Percentiles rank a stretch among this genome's conserved stretches.
Conservation (phyloP, 2,797 vertebrate species). For the Gastrophryne carolinensis region DNA sequence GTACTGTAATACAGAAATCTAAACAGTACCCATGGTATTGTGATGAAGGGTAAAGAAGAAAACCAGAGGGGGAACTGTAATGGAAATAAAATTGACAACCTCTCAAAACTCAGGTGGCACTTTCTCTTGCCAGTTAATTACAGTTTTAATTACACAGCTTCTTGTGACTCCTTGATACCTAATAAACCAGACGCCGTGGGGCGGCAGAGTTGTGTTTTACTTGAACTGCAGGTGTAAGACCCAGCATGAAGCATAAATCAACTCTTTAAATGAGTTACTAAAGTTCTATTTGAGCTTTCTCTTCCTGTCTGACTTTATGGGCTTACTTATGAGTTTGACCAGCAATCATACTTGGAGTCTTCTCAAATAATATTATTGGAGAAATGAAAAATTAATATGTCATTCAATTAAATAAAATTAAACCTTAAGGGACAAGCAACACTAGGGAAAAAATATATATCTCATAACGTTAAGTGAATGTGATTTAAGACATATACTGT, state of each 20-base stretch:
- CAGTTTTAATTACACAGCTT: constrained; percentile 81
- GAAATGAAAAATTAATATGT: background rate
- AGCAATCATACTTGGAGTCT: constrained; percentile 14
- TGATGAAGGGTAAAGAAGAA: constrained; percentile 60
- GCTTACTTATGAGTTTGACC: constrained; percentile 50
- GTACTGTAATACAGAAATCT: background rate
- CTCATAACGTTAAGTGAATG: too few species aligned
- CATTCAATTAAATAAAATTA: too few species aligned
- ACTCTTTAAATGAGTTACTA: constrained; percentile 73
- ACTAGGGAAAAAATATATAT: too few species aligned
- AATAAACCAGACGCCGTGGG: constrained; percentile 81
- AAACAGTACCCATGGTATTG: constrained; percentile 54
- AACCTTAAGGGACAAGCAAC: too few species aligned
- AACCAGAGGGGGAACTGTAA: constrained; percentile 72
- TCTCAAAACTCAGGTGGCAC: constrained; percentile 82
- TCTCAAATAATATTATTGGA: constrained; percentile 12
- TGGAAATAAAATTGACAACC: constrained; percentile 79
- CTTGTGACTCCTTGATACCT: constrained; percentile 81
- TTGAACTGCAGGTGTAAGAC: constrained; percentile 81
- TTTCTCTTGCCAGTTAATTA: constrained; percentile 80
- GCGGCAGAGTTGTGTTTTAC: constrained; percentile 75
- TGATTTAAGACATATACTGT: too few species aligned
- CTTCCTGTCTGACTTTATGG: constrained; percentile 61
- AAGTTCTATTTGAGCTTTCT: constrained; percentile 70
- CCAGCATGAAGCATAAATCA: constrained; percentile 77